Base-by-base conservation (phyloP, 2,797 vertebrate species). In the Serranus cabrilla region DNA sequence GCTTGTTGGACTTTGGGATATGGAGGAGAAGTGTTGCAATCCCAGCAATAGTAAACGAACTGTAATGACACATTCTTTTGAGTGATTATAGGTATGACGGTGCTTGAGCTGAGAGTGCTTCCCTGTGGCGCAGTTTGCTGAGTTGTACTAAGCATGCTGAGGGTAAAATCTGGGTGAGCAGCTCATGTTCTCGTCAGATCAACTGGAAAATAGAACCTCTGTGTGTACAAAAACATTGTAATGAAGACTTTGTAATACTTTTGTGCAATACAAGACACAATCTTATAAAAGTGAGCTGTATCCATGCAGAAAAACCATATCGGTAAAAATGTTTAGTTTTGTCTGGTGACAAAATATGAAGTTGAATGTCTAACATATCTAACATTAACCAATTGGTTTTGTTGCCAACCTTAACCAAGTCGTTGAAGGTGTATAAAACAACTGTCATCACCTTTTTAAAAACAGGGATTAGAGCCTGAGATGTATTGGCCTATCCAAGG, bases 51-150 rank as follows among this genome's bases (percentile, higher is more conserved):
- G 67, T 80, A 88, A 81, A 88, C 78, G 43, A 81, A 74, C 58
- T 82, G 80, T 72, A 84, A 85, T 86, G 80, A 70, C 74, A 83
- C 66, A 42, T 83, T 85, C 68, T 87, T 85, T 72, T 58, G 49
- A 80, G 81, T 81, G 80, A 84, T 89, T 82, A 80, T 84, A 84
- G 84, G 82, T 89, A 70, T 63, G 88, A 79, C 67, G 52, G 63
- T 64, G 46, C 68, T 81, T 66, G 70, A 85, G 75, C 56, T 60
- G 55, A 65, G 45, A 80, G 77, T 59, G 71, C 70, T 80, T 85
- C 74, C 83, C 80, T 45, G 75, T n/a, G 57, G 72, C 59, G 80
- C 5, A 5, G 58, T 84, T 79, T 80, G 59, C 73, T 80, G 54
- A 71, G 63, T 79, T 84, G 51, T 47, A 14, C 58, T 72, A 52